These are phyloP conservation scores for Nemotelus nigrinus DNA, from an alignment of 2,888 invertebrate genomes.

Conservation along the genomic window DNA sequence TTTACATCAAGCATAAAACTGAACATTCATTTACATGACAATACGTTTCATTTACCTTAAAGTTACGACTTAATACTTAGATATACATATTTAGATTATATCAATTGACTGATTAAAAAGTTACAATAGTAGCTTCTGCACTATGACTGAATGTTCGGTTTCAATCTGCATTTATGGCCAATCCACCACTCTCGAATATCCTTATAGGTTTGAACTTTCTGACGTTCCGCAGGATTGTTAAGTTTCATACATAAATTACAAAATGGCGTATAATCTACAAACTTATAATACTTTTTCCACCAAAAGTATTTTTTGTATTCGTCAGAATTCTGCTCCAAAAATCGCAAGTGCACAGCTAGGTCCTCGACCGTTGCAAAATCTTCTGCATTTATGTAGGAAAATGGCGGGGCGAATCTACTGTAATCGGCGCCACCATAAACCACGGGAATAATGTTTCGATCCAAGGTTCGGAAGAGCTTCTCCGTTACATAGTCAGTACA, in stretches of 20 bases:
- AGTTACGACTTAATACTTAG: too few relatives aligned
- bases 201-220: conserved; percentile 18
- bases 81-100: too few relatives aligned
- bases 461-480: conserved; percentile 64
- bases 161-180: background rate
- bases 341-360: conserved; percentile 69
- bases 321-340: conserved; percentile 63
- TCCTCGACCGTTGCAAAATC: conserved; percentile 69
- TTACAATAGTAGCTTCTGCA: background rate
- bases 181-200: conserved; percentile 28
- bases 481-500: conserved; percentile 78
- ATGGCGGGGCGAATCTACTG: conserved; percentile 68
- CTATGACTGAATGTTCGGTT: conserved; percentile 22
- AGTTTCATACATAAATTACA: conserved; percentile 22
- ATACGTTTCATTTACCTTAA: too few relatives aligned
- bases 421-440: conserved; percentile 77
- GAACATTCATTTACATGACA: too few relatives aligned
- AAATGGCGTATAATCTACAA: background rate
- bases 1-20: too few relatives aligned
- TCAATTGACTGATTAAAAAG: too few relatives aligned
- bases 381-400: conserved; percentile 74
- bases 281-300: conserved; percentile 69
- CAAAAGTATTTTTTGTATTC: conserved; percentile 73
- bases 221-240: background rate
- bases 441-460: conserved; percentile 69